Evolutionary conservation across 2,113 vertebrate genomes (phyloP).

Genomic region (Tympanuchus pallidicinctus): DNA sequence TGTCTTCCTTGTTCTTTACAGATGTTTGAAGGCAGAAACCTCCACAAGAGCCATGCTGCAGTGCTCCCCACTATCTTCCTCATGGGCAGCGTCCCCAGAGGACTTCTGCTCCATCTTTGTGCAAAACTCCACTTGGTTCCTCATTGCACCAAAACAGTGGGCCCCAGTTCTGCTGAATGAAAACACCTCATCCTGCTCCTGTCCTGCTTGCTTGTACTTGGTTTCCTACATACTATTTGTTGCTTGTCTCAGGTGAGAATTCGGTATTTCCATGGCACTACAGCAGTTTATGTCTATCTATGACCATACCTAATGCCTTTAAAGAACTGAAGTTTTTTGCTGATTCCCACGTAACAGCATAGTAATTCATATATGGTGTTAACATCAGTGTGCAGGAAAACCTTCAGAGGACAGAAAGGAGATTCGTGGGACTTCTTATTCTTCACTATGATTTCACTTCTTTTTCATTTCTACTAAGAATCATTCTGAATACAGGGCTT

Average conservation of each 20-base stretch:
- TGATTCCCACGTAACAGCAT: background rate
- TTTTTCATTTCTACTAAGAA: background rate
- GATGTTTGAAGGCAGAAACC: background rate
- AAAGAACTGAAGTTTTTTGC: background rate
- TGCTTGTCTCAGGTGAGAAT: background rate
- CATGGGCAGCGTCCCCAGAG: background rate
- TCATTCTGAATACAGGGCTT: background rate
- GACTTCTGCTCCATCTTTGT: background rate
- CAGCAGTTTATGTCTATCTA: background rate
- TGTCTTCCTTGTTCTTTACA: background rate
- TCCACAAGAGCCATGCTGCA: background rate
- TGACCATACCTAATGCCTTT: fast-evolving
- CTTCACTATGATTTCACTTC: background rate
- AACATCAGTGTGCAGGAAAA: background rate
- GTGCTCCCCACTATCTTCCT: background rate
- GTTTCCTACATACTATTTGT: background rate
- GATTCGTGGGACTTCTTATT: background rate
- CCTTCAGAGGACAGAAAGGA: background rate
- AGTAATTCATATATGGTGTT: background rate
- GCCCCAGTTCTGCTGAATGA: background rate
- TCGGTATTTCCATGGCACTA: background rate
- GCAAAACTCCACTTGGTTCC: background rate
- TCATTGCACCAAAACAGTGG: background rate
- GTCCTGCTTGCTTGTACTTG: background rate
- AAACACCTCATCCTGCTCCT: background rate